phyloP scores from a whole-genome alignment of 2,888 invertebrate species.

The Megamerina dolium region DNA sequence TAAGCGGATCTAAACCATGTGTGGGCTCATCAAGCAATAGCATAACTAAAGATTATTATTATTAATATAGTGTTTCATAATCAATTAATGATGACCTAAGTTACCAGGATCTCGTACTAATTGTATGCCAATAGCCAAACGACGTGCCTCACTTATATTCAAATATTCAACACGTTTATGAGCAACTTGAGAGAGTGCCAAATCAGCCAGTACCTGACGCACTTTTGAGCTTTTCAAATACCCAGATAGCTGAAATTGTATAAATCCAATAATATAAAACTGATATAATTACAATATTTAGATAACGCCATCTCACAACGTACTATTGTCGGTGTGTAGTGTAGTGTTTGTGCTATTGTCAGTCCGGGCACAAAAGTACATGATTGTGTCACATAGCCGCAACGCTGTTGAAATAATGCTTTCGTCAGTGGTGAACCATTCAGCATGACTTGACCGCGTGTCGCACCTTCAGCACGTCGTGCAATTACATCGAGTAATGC shows the following conservation, averaged over 20 bases:
- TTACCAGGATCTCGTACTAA: conserved; percentile 87
- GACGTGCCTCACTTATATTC: conserved; percentile 81
- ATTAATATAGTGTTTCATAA: too few relatives aligned
- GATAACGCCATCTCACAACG: too few relatives aligned
- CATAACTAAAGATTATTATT: conserved; percentile 56
- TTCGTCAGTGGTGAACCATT: conserved; percentile 80
- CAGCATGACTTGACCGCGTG: conserved; percentile 81
- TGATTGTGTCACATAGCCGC: conserved; percentile 83
- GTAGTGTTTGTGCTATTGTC: conserved; percentile 80
- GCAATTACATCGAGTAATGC: conserved; percentile 90
- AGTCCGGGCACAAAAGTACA: conserved; percentile 79
- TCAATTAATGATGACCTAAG: neutral
- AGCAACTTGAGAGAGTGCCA: conserved; percentile 87
- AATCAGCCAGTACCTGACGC: conserved; percentile 85
- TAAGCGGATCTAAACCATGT: conserved; percentile 88
- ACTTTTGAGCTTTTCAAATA: conserved; percentile 79
- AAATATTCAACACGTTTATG: conserved; percentile 77
- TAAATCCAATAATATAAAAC: neutral
- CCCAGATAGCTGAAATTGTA: conserved; percentile 56
- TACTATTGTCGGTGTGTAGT: conserved; percentile 74
- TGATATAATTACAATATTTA: neutral
- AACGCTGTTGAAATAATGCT: conserved; percentile 75
- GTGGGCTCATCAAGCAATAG: conserved; percentile 90
- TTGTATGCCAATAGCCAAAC: conserved; percentile 87
- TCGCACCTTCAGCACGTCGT: conserved; percentile 70